Base-by-base conservation (phyloP, 2,113 vertebrate genomes). In the Poecilia latipinna region DNA sequence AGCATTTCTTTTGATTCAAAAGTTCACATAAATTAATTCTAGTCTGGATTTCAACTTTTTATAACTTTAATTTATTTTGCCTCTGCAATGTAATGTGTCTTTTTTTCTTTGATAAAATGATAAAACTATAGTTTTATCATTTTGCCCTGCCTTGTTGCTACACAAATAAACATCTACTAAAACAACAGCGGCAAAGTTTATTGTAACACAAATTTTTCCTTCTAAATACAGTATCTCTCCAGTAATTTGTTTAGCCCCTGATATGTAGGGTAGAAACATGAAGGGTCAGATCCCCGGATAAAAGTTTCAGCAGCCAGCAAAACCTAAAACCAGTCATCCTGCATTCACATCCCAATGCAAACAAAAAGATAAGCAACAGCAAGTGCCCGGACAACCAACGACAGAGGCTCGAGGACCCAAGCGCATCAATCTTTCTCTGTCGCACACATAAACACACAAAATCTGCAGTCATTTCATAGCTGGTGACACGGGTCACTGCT, bases 401-500 rank as follows among this genome's bases (percentile, higher is more conserved):
- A 66, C 65, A 70, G 72, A 72, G 28, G 48, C 64, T 69, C 17
- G 28, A 65, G 24, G 31, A 54, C 31, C 54, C 26, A 26, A 33
- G 8, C 3, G 44, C 65, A 72, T 44, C 12, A 39, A 39, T 62
- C 15, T 48, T n/a, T n/a, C n/a, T 17, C 33, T 37, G 19, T 26
- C 64, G 67, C 61, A 75, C 35, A 74, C 35, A 64, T 32, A 54
- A 33, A 68, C 42, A 33, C 4, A 68, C 19, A 62, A 17, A 77
- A 13, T 72, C 32, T 31, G 37, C 42, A 74, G 68, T 65, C 26
- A 39, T 26, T 85, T 57, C 8, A 48, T 67, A 83, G 77, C 75
- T 78, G 79, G 79, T 86, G 86, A 88, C 85, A 90, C 37, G 85
- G 93, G 87, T 88, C 86, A 90, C 84, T 48, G 83, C 91, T 91